Evolutionary conservation across 2,113 vertebrate genomes (phyloP).

Genomic region (Callorhinus ursinus): DNA sequence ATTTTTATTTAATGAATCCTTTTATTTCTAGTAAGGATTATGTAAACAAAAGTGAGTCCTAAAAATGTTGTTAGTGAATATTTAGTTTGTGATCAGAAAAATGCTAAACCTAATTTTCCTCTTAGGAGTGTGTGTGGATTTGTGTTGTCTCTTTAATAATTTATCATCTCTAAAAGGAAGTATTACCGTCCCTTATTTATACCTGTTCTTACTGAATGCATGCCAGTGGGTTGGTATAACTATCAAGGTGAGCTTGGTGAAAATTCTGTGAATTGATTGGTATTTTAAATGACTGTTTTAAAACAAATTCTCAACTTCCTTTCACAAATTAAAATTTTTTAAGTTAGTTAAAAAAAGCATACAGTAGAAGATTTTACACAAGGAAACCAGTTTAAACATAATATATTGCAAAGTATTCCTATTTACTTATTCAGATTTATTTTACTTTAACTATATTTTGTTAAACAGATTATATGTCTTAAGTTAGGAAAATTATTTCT

Average conservation of each 20-base stretch:
- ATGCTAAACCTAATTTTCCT: slow-evolving; percentile 48
- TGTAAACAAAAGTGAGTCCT: not conserved
- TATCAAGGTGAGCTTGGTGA: not conserved
- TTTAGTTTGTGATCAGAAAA: slow-evolving; percentile 57
- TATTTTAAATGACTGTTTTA: slow-evolving; percentile 44
- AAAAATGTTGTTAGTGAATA: slow-evolving; percentile 39
- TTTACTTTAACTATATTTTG: slow-evolving; percentile 52
- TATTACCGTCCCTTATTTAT: not conserved
- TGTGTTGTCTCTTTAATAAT: not conserved
- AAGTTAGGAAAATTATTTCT: slow-evolving; percentile 55
- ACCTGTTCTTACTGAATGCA: not conserved
- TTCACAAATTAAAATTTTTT: not conserved
- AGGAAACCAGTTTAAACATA: slow-evolving; percentile 38
- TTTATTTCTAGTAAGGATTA: slow-evolving; percentile 20
- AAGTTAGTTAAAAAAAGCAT: not conserved
- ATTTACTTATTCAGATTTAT: slow-evolving; percentile 37
- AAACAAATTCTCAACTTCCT: not conserved
- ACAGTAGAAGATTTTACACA: not conserved
- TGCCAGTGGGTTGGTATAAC: not conserved
- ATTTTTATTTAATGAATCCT: slow-evolving; percentile 27
- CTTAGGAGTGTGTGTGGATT: not conserved
- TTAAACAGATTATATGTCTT: slow-evolving; percentile 48
- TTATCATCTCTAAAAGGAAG: slow-evolving; percentile 49
- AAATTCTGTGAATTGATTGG: slow-evolving; percentile 12
- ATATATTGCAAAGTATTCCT: slow-evolving; percentile 9